Conservation (phyloP, 2,888 invertebrate species). For the Oligia fasciuncula region DNA sequence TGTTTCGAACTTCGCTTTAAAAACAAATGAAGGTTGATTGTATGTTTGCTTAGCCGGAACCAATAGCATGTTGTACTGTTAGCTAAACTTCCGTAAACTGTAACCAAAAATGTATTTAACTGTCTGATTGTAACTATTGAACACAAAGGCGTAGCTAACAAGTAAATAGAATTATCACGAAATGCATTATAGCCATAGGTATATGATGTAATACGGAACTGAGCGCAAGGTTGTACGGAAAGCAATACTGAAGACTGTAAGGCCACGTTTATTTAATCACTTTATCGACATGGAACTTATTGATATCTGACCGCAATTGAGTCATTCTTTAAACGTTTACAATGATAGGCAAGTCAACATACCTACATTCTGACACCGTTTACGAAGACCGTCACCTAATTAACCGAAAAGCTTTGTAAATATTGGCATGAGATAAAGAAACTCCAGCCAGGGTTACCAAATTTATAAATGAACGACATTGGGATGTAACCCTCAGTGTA, state of each 20-base stretch:
- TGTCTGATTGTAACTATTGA: conserved; percentile 31
- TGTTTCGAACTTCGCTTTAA: conserved; percentile 1
- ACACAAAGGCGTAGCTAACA: conserved; percentile 79
- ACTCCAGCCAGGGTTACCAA: conserved; percentile 57
- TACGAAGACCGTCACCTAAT: conserved; percentile 65
- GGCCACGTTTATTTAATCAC: conserved; percentile 77
- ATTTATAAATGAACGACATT: conserved; percentile 63
- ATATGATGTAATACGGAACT: conserved; percentile 88
- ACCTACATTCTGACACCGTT: conserved; percentile 28
- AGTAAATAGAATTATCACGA: conserved; percentile 74
- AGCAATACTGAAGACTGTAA: conserved; percentile 77
- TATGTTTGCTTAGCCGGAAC: conserved; percentile 42
- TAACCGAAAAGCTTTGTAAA: conserved; percentile 60
- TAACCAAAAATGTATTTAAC: conserved; percentile 36
- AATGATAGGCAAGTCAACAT: conserved; percentile 34
- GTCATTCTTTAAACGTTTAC: conserved; percentile 54
- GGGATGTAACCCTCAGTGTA: conserved; percentile 61
- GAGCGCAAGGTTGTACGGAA: conserved; percentile 86
- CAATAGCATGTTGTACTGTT: conserved; percentile 43
- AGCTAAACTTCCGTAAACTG: conserved; percentile 58
- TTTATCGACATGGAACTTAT: conserved; percentile 42
- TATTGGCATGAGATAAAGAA: conserved; percentile 61
- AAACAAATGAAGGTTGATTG: conserved; percentile 43
- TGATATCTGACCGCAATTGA: conserved; percentile 59
- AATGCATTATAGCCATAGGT: conserved; percentile 77